phyloP scores from a whole-genome alignment of 2,888 invertebrate genomes.

The Lacanobia wlatinum region DNA sequence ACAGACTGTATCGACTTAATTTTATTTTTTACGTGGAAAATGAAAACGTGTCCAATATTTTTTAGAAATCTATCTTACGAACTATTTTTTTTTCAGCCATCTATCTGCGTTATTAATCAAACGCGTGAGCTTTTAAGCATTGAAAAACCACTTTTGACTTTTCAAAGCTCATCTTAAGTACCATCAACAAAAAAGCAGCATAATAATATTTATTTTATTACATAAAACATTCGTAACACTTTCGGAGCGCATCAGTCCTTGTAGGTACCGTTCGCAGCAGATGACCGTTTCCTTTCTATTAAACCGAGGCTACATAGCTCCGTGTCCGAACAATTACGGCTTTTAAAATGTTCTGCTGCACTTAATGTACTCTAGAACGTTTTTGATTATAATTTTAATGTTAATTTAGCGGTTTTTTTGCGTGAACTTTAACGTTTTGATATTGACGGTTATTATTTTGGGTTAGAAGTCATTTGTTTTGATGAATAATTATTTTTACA shows the following conservation, averaged over 20 bases:
- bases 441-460: not conserved
- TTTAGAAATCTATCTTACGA: too few relatives aligned
- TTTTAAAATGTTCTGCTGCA: slow-evolving; percentile 32
- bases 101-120: too few relatives aligned
- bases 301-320: slow-evolving; percentile 56
- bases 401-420: not conserved
- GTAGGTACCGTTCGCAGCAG: slow-evolving; percentile 35
- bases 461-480: not conserved
- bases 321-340: slow-evolving; percentile 56
- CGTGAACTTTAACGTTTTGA: not conserved
- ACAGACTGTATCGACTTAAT: too few relatives aligned
- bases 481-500: not conserved
- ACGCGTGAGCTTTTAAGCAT: too few relatives aligned
- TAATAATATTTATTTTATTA: slow-evolving; percentile 17
- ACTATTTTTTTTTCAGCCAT: too few relatives aligned
- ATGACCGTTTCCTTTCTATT: slow-evolving; percentile 62
- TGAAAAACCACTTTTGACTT: not conserved
- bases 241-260: slow-evolving; percentile 47
- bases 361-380: slow-evolving; percentile 32
- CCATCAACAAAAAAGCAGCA: slow-evolving; percentile 14
- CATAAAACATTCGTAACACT: slow-evolving; percentile 39
- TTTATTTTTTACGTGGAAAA: too few relatives aligned
- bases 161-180: not conserved
- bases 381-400: slow-evolving; percentile 24
- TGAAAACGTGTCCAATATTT: too few relatives aligned